Base-by-base conservation (phyloP, 2,888 invertebrate genomes). In the Incurvaria masculella region DNA sequence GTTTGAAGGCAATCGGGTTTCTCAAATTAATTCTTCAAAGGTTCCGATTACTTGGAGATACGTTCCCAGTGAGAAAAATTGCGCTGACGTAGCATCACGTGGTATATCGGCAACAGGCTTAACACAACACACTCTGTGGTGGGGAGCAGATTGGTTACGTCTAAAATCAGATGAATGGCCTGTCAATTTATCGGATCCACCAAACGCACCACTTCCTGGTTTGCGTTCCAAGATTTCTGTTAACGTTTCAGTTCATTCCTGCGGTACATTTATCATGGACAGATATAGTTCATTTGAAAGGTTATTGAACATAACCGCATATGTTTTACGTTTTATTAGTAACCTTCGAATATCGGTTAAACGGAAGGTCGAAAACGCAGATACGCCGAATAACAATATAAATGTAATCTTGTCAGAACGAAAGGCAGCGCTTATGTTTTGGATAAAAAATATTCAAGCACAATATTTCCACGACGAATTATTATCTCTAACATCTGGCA, bases 1-100 rank as follows among this genome's bases (percentile, higher is more conserved):
- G 1, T 49, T 42, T 21, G 46, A 49, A 43, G 42, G 45, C 2
- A 49, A 45, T 19, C 2, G 45, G 20, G 40, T 45, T 21, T n/a
- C 18, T 23, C 2, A 49, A 21, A 45, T 42, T 1, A 33, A 14
- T 2, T 43, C 11, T 21, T 14, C 18, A 8, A 23, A 23, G 23
- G 5, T 10, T 23, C 5, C 5, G 10, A 23, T 23, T 23, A 5
- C 6, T 6, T 23, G 23, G 23, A 23, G 23, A 23, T 10, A 23
- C 10, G 23, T 23, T 23, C 23, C 23, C 5, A 23, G 23, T 23
- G 23, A 23, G 10, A 5, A 6, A 6, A 23, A 23, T 10, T 23
- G 23, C 23, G 23, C 23, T 23, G 23, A 23, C 23, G 23, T 17
- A 17, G 21, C 18, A 8, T 42, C 42, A 19, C 18, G 42, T 4